Evolutionary conservation across 1,140 invertebrate species (phyloP).

Genomic region (Euura lappo): DNA sequence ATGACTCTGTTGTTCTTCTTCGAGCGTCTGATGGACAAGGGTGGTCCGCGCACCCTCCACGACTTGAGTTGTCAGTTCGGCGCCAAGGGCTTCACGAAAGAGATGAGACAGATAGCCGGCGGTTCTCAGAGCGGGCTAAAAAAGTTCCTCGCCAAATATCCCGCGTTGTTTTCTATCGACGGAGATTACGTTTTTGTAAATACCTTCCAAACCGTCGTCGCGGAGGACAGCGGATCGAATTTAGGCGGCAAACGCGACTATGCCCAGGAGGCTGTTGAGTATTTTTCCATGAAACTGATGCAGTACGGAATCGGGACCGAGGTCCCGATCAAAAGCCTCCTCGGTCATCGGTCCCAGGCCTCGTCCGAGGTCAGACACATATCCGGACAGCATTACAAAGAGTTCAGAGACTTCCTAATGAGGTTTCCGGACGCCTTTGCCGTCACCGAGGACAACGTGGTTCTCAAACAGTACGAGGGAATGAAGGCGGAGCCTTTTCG

Average conservation of each 20-base stretch:
- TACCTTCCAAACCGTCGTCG: slow-evolving; percentile 68
- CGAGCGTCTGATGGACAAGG: slow-evolving; percentile 92
- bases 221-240: slow-evolving; percentile 58
- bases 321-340: slow-evolving; percentile 90
- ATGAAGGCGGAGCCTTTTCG: slow-evolving; percentile 57
- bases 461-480: slow-evolving; percentile 70
- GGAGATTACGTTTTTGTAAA: slow-evolving; percentile 92
- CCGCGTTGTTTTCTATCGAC: slow-evolving; percentile 88
- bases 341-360: slow-evolving; percentile 92
- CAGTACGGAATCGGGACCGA: slow-evolving; percentile 89
- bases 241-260: slow-evolving; percentile 78
- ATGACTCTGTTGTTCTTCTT: slow-evolving; percentile 96
- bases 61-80: slow-evolving; percentile 97
- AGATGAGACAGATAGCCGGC: slow-evolving; percentile 94
- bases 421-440: slow-evolving; percentile 88
- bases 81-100: slow-evolving; percentile 94
- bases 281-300: slow-evolving; percentile 89
- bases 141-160: slow-evolving; percentile 90
- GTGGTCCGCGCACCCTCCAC: slow-evolving; percentile 90
- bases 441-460: slow-evolving; percentile 86
- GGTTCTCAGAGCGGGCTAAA: slow-evolving; percentile 92
- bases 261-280: slow-evolving; percentile 91
- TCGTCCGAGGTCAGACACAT: slow-evolving; percentile 95
- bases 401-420: slow-evolving; percentile 90
- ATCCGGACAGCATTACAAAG: slow-evolving; percentile 91